Base-by-base conservation (phyloP, 2,797 vertebrate species). In the Octomys mimax region DNA sequence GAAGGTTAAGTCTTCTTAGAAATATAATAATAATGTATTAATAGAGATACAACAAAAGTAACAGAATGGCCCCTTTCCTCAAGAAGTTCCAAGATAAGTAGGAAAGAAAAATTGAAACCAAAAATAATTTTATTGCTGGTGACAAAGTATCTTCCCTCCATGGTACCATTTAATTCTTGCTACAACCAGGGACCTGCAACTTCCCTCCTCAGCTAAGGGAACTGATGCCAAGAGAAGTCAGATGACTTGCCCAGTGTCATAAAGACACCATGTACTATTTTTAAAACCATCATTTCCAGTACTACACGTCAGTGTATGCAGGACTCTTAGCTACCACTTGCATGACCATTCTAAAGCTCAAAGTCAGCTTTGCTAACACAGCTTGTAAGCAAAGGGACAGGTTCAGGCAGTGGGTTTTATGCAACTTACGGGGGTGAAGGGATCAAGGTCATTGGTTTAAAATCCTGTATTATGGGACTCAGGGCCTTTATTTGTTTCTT, bases 1-100 rank as follows among this genome's bases (percentile, higher is more conserved):
- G 90, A 86, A 93, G 66, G 87, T 49, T 54, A 85, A 71, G 26
- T 83, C n/a, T 82, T 90, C 39, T 26, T 62, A 80, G 61, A 52
- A 79, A 83, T 52, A 64, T 5, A 73, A 85, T 36, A 71, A 57
- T 54, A 33, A 59, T 77, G 31, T 62, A 24, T 79, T 57, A 52
- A 81, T 2, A 49, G 61, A 6, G 70, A 66, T n/a, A n/a, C 18
- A 33, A 22, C 28, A 28, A 79, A 13, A 87, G 39, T 81, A 22
- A 93, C 0, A 31, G n/a, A 1, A 31, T 2, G 16, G 26, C 4
- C 19, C 52, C 70, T 84, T 78, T 68, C 42, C 54, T 81, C 13
- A 89, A 68, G 52, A 4, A 54, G 78, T 85, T 92, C 46, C 10
- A 49, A 88, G 49, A n/a, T 49, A 68, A 78, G 52, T 2, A 83